phyloP scores from a whole-genome alignment of 2,888 invertebrate genomes.

The Sisyra nigra region DNA sequence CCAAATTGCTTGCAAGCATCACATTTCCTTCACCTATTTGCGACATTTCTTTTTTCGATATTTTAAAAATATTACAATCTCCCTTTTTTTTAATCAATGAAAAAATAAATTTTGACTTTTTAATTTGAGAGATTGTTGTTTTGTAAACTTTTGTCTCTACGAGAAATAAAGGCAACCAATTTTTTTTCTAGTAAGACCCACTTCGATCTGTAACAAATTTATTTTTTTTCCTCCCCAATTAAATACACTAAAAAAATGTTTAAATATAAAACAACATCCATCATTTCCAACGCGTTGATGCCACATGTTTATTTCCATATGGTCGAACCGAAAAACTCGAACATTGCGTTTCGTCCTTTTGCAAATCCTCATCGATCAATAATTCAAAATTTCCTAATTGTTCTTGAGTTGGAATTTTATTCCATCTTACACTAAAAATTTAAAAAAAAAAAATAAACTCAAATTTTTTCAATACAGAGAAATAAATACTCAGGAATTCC shows the following conservation, averaged over 20 bases:
- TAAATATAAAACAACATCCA: not conserved
- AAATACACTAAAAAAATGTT: not conserved
- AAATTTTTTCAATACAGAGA: too few species aligned
- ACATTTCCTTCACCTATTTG: not conserved
- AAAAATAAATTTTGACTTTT: too few species aligned
- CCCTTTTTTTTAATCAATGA: too few species aligned
- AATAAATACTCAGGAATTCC: constrained; percentile 61
- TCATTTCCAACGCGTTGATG: constrained; percentile 4
- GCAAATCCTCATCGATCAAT: constrained; percentile 60
- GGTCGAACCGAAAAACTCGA: constrained; percentile 1
- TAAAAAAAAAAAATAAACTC: constrained; percentile 2
- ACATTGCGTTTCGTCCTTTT: constrained; percentile 6
- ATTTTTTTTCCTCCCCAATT: not conserved
- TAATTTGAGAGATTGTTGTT: too few species aligned
- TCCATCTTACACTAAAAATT: constrained; percentile 58
- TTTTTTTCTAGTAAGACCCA: too few species aligned
- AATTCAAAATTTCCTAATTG: constrained; percentile 73
- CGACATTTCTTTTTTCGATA: not conserved
- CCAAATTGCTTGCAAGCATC: not conserved
- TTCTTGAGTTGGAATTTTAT: constrained; percentile 58
- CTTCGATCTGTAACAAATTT: not conserved
- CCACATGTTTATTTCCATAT: not conserved
- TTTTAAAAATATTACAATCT: too few species aligned
- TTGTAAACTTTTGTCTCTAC: too few species aligned
- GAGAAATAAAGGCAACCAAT: too few species aligned